Evolutionary conservation across 2,888 invertebrate genomes (phyloP).

Genomic region (Imbricaverruca yamaguchii): DNA sequence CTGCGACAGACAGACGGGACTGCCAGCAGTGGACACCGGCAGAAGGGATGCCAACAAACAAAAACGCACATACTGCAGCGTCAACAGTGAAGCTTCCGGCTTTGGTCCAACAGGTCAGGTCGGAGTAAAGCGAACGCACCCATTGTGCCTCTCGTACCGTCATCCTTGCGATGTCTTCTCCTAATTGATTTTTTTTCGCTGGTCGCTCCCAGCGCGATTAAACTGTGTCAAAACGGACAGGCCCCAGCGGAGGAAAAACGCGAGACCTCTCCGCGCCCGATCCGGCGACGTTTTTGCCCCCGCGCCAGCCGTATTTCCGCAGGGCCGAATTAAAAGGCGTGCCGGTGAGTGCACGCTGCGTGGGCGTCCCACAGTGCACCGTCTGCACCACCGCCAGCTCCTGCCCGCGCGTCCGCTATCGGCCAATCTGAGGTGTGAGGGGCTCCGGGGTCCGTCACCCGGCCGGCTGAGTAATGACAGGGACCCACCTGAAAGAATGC

Average conservation of each 20-base stretch:
- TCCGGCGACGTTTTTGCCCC: background rate
- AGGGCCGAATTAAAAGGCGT: too few relatives aligned
- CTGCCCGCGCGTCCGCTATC: background rate
- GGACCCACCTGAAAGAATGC: background rate
- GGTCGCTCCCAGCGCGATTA: background rate
- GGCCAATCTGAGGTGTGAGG: background rate
- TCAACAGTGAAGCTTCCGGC: too few relatives aligned
- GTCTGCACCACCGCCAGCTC: background rate
- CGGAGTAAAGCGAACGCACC: background rate
- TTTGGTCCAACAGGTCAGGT: too few relatives aligned
- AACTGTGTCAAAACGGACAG: background rate
- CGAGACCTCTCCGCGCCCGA: background rate
- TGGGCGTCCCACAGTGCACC: background rate
- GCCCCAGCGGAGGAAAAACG: background rate
- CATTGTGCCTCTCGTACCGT: background rate
- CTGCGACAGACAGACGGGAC: too few relatives aligned
- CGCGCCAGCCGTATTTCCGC: background rate
- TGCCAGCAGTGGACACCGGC: too few relatives aligned
- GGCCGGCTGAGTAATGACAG: constrained; percentile 5
- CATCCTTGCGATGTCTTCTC: background rate
- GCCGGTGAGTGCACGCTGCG: background rate
- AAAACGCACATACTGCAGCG: too few relatives aligned
- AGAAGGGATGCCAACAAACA: too few relatives aligned
- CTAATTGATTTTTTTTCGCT: background rate
- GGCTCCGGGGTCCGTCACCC: background rate